Evolutionary conservation across 2,888 invertebrate genomes (phyloP).

Genomic region (Amblyjoppa fuscipennis): DNA sequence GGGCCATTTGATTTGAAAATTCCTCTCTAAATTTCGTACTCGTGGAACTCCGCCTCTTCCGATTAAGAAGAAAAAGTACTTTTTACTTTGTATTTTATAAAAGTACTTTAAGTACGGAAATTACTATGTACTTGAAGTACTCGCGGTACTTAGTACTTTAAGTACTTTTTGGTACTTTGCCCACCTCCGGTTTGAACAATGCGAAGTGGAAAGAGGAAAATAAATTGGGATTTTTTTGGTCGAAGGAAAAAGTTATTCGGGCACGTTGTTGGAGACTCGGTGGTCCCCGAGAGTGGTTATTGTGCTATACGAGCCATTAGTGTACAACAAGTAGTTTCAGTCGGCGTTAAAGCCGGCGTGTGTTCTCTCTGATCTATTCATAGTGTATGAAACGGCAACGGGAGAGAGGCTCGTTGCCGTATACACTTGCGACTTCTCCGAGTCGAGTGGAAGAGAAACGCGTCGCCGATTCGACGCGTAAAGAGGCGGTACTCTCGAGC

Average conservation of each 20-base stretch:
- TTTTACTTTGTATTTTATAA: too few relatives aligned
- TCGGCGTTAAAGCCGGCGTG: constrained; percentile 59
- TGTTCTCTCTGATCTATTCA: constrained; percentile 80
- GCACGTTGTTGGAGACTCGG: constrained; percentile 48
- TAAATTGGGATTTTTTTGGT: constrained; percentile 24
- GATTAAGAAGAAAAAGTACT: too few relatives aligned
- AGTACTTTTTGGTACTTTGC: too few relatives aligned
- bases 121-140: too few relatives aligned
- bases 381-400: constrained; percentile 71
- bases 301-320: constrained; percentile 59
- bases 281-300: constrained; percentile 49
- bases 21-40: too few relatives aligned
- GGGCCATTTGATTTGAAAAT: too few relatives aligned
- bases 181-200: not conserved
- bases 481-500: constrained; percentile 36
- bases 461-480: constrained; percentile 19
- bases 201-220: constrained; percentile 3
- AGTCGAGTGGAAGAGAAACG: constrained; percentile 12
- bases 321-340: constrained; percentile 63
- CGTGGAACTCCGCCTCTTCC: too few relatives aligned
- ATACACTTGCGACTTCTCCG: constrained; percentile 26
- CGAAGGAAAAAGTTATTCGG: constrained; percentile 20
- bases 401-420: not conserved
- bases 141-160: too few relatives aligned
- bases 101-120: too few relatives aligned